A percentile compares a stretch with the other conserved stretches of the same genome.
These are phyloP conservation scores for Falcaria lacertinaria DNA, from an alignment of 2,888 invertebrate genomes.

Conservation along the genomic window DNA sequence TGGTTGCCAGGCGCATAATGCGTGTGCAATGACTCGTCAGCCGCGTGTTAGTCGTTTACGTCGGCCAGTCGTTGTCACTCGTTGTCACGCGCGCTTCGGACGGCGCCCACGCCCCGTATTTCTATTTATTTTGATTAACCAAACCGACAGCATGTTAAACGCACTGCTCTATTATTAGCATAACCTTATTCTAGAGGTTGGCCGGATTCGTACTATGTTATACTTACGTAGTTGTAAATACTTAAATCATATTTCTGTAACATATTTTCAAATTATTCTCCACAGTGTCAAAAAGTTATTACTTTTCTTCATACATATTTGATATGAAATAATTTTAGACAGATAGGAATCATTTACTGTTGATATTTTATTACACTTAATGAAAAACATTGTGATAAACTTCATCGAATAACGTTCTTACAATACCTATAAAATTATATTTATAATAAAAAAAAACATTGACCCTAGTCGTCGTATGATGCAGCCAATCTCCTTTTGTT, in stretches of 20 bases:
- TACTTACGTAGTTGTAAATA: slow-evolving; percentile 1
- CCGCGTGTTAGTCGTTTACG: not conserved
- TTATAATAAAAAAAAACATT: no score
- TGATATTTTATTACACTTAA: no score
- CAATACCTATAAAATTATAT: no score
- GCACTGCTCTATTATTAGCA: slow-evolving; percentile 47
- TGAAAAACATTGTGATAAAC: no score
- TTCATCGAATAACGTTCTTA: no score
- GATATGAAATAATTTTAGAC: no score
- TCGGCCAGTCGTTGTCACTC: slow-evolving; percentile 7
- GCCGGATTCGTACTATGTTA: slow-evolving; percentile 10
- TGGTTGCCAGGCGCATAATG: not conserved
- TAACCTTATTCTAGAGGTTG: slow-evolving; percentile 54
- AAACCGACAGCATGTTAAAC: slow-evolving; percentile 42
- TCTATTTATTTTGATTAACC: slow-evolving; percentile 58
- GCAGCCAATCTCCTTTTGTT: no score
- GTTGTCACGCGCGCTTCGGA: slow-evolving; percentile 15
- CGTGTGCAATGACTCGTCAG: not conserved
- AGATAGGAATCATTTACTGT: no score
- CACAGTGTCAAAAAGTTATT: no score
- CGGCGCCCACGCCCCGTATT: slow-evolving; percentile 33
- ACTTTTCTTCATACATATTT: no score
- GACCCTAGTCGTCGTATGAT: no score
- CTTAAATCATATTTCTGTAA: not conserved
- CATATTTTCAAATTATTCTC: no score